Base-by-base conservation (phyloP, 2,797 vertebrate genomes). In the Todus mexicanus region DNA sequence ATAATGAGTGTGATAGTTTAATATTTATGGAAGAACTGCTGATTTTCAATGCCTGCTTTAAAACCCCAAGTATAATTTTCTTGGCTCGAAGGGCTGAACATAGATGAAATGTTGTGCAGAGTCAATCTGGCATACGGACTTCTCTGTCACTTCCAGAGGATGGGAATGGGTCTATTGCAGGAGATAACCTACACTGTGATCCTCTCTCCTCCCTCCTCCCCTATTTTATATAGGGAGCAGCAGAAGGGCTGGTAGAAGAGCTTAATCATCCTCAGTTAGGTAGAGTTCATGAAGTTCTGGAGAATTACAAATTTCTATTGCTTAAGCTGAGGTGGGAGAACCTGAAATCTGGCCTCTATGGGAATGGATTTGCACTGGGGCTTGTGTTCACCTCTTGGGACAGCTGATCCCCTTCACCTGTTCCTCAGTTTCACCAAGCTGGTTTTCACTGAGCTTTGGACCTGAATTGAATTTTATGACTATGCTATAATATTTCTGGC, bases 11-110 rank as follows among this genome's bases (percentile, higher is more conserved):
- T 89, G 92, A 93, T 91, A 81, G 89, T 60, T 95, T 92, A 94
- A 95, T 92, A 92, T 94, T 94, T 94, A 94, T 96, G 93, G 95
- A 94, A 94, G 86, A 93, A 77, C 84, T 94, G 84, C 81, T 90
- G 92, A 92, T 94, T 96, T 93, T 87, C 86, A 83, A 71, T 92
- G 93, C 92, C 78, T 89, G 88, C 86, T 83, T 90, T 64, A 77
- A 94, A 94, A 90, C 45, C 79, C 35, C 48, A 61, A 79, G 84
- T 87, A 93, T 77, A 88, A 59, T 57, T 73, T 87, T 78, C 35
- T 69, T 37, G 33, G 51, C 63, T 93, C 42, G 0, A 14, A 83
- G 75, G 68, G 29, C 61, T 90, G 43, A 16, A 7, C 3, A 38
- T 31, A 43, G 79, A 65, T 64, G 43, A 51, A 57, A 42, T 1